These are phyloP conservation scores for Elysia crispata DNA, from an alignment of 2,888 invertebrate species.

Conservation along the genomic window DNA sequence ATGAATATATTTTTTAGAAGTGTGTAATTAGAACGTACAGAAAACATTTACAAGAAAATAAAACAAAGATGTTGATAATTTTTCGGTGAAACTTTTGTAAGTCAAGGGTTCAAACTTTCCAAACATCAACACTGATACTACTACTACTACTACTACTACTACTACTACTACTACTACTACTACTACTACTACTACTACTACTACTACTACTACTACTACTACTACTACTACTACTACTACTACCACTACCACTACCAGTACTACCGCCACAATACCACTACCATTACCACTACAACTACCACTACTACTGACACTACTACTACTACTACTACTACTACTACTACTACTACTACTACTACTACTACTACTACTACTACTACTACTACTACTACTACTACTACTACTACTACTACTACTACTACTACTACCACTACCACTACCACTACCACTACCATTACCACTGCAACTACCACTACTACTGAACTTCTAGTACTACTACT, in stretches of 20 bases:
- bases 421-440: background rate
- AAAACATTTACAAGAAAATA: too few species aligned
- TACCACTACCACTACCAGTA: too few species aligned
- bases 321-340: background rate
- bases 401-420: constrained; percentile 6
- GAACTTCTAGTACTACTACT: too few species aligned
- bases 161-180: constrained; percentile 34
- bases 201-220: background rate
- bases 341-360: constrained; percentile 5
- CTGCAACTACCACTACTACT: background rate
- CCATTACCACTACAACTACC: background rate
- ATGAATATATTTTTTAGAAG: too few species aligned
- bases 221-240: background rate
- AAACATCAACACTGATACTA: background rate
- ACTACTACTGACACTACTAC: background rate
- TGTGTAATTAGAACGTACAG: too few species aligned
- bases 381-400: constrained; percentile 35
- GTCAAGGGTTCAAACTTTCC: too few species aligned
- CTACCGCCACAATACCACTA: too few species aligned
- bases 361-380: constrained; percentile 37
- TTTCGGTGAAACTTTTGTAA: too few species aligned
- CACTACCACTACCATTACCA: constrained; percentile 17
- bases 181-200: background rate
- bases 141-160: constrained; percentile 39
- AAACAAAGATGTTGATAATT: too few species aligned